These are phyloP conservation scores for Xyliphius kryptos DNA, from an alignment of 2,113 vertebrate genomes.

Conservation along the genomic window DNA sequence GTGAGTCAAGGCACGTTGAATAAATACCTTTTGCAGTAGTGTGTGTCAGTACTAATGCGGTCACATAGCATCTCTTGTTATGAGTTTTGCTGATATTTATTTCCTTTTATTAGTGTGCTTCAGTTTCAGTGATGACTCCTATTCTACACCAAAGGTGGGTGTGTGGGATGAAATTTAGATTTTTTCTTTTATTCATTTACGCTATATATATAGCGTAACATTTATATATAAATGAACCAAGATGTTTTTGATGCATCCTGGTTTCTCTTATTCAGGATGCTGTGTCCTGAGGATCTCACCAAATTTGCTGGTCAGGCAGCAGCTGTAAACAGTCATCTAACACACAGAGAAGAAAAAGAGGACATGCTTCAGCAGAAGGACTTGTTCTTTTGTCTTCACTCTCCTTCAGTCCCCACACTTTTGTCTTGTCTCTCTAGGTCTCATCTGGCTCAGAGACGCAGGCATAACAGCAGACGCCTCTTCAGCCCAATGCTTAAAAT, in stretches of 20 bases:
- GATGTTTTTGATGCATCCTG: background rate
- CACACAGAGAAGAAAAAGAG: conserved; percentile 75
- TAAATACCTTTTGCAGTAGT: too few relatives aligned
- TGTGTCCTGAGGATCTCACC: conserved; percentile 90
- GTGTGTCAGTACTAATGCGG: too few relatives aligned
- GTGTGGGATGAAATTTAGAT: background rate
- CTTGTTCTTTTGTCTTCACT: conserved; percentile 71
- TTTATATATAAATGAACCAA: too few relatives aligned
- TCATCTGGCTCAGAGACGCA: conserved; percentile 80
- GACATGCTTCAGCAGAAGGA: conserved; percentile 66
- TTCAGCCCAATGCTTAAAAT: conserved; percentile 79
- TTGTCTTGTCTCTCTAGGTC: conserved; percentile 85
- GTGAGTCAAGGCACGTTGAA: too few relatives aligned
- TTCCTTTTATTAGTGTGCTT: conserved; percentile 65
- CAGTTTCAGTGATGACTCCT: conserved; percentile 76
- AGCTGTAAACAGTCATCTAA: conserved; percentile 89
- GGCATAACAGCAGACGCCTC: conserved; percentile 73
- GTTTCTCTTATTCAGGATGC: conserved; percentile 65
- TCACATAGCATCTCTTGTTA: too few relatives aligned
- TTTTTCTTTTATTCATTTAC: too few relatives aligned
- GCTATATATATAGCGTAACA: too few relatives aligned
- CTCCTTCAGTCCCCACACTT: conserved; percentile 47
- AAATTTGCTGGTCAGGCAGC: conserved; percentile 88
- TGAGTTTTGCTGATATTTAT: background rate
- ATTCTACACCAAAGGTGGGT: conserved; percentile 87